These are phyloP conservation scores for Sitta carolinensis DNA, from an alignment of 2,797 vertebrate genomes.

Conservation along the genomic window DNA sequence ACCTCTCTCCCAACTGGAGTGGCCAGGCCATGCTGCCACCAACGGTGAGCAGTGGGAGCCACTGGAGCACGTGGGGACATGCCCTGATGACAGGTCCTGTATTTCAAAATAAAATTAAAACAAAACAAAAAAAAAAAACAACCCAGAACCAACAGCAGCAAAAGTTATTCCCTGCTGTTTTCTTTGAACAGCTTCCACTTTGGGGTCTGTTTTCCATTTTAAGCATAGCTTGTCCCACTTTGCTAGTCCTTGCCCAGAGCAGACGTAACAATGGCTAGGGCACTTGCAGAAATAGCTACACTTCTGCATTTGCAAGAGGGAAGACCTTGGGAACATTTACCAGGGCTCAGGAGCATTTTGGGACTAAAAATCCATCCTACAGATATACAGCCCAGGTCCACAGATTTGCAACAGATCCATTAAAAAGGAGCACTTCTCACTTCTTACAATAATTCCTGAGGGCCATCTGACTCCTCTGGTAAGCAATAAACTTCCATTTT, in stretches of 20 bases:
- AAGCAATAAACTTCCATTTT: not conserved
- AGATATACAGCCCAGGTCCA: not conserved
- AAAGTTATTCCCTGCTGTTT: not conserved
- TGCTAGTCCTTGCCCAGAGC: not conserved
- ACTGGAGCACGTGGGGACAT: fast-evolving
- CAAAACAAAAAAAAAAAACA: not conserved
- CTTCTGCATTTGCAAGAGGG: not conserved
- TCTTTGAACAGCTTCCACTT: not conserved
- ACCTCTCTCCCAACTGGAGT: not conserved
- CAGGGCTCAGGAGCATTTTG: not conserved
- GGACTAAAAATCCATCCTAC: not conserved
- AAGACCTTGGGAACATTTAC: not conserved
- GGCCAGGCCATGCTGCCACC: not conserved
- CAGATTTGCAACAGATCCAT: not conserved
- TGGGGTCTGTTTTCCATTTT: not conserved
- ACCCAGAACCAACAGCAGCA: not conserved
- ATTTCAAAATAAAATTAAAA: not conserved
- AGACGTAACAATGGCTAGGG: not conserved
- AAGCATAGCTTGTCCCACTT: not conserved
- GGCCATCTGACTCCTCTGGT: not conserved
- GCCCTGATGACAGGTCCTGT: fast-evolving
- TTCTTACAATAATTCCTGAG: not conserved
- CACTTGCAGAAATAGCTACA: not conserved
- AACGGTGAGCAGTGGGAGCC: not conserved
- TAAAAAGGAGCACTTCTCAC: not conserved